phyloP scores from a whole-genome alignment of 2,888 invertebrate species.

The Caenorhabditis parvicauda region DNA sequence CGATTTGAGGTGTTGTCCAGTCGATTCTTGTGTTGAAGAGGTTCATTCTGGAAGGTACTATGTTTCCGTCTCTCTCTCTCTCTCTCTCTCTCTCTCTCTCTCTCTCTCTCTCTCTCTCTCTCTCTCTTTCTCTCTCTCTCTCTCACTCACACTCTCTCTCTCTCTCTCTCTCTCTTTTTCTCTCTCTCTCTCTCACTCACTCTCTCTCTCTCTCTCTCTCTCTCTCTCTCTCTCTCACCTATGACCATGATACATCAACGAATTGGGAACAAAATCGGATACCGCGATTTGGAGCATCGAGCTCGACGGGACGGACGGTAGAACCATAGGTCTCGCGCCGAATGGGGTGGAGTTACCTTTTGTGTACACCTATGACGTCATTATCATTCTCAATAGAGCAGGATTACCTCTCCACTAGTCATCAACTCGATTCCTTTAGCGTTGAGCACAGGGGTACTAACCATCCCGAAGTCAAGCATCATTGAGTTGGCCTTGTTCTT shows the following conservation, averaged over 20 bases:
- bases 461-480: slow-evolving; percentile 54
- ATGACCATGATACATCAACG: slow-evolving; percentile 60
- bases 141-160: no score
- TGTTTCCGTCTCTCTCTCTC: not conserved
- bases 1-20: slow-evolving; percentile 58
- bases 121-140: no score
- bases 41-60: slow-evolving; percentile 43
- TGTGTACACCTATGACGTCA: slow-evolving; percentile 13
- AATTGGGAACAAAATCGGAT: slow-evolving; percentile 58
- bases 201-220: not conserved
- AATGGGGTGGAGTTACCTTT: slow-evolving; percentile 35
- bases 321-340: slow-evolving; percentile 30
- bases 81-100: not conserved
- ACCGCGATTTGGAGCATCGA: slow-evolving; percentile 48
- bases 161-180: no score
- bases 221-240: no score
- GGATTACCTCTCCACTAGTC: slow-evolving; percentile 48
- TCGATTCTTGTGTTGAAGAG: slow-evolving; percentile 60
- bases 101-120: slow-evolving; percentile 1
- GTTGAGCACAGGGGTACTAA: slow-evolving; percentile 33
- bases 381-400: no score
- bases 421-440: slow-evolving; percentile 49
- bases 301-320: slow-evolving; percentile 13
- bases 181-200: not conserved
- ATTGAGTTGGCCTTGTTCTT: slow-evolving; percentile 43